Base-by-base conservation (phyloP, 2,797 vertebrate species). In the Phylloscopus collybita region DNA sequence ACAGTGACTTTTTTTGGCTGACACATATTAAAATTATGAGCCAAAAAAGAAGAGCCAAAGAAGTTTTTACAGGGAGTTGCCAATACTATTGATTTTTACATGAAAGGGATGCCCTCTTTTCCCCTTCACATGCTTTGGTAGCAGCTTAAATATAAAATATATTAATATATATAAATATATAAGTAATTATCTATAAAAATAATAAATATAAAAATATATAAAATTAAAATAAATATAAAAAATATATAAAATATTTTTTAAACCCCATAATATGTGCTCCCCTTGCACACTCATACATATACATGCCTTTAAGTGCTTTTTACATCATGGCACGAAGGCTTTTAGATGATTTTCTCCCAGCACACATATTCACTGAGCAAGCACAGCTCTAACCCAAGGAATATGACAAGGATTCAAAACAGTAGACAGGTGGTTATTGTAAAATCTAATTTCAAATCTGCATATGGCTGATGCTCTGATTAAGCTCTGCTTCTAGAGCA, bases 361-460 rank as follows among this genome's bases (percentile, higher is more conserved):
- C 60, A 81, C 72, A 54, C 38, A 21, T 5, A 36, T 34, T 74
- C 20, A 1, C 80, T 26, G 16, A 69, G 90, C 86, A 81, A 67
- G 78, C 74, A 53, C 70, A 85, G 88, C 93, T 76, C 86, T 50
- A 66, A 60, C 56, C 59, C 90, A 40, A 59, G 72, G 62, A 82
- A 86, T 26, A 91, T 75, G 92, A 92, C 54, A 69, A 80, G 70
- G 91, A 86, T 93, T 73, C 2, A 10, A 81, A 95, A 44, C 80
- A 81, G 82, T 53, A 93, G 94, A 93, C 91, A 95, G 95, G 95
- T 96, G 85, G 91, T 90, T 94, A 94, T 84, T 92, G 92, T 91
- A 93, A 96, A 95, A 96, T 96, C 94, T 96, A 94, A 96, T 96
- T 96, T 93, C 90, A 90, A 93, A 88, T 94, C 95, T 96, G 91